Evolutionary conservation across 2,113 vertebrate species (phyloP), one percentile per base, ranked within the genome.

Genomic region (Myxocyprinus asiaticus): DNA sequence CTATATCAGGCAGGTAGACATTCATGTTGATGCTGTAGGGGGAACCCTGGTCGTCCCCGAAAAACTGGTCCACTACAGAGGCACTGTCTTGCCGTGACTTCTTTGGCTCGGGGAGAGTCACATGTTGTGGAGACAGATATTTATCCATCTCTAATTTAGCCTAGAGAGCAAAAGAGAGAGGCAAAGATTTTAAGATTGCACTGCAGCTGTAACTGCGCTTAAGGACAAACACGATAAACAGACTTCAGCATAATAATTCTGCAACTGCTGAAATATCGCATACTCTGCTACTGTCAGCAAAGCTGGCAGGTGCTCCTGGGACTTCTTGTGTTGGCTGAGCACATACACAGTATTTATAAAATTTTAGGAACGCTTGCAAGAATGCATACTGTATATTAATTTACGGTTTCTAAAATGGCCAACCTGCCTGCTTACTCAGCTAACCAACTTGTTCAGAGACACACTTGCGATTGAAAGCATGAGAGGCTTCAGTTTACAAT

Each of bases 1-100:
- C 93, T 12, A 96, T 91, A 69, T 99, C 97, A 0, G 96, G 96
- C 59, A 99, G 94, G 91, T 96, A 97, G 85, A 99, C 93, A 56
- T 98, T 99, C 97, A 99, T 99, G 89, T 98, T 99, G 89, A 99
- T 95, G 85, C 96, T 98, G 91, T 98, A 99, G 61, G 97, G 98
- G 77, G 95, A 87, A 77, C 94, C 90, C 74, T 96, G 95, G 4
- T 95, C 93, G 6, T 97, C 96, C 47, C 90, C 88, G 86, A 99
- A 98, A 89, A 96, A 98, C 87, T 96, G 95, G 88, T 99, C 96
- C 88, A 96, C 90, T 5, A 91, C 91, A 0, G 95, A 95, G 76
- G 93, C 87, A 79, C 93, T 90, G 86, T 97, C 94, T 91, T 96
- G 90, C 83, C 95, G 93, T 61, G 95, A 94, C 58, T 97, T 98